These are phyloP conservation scores for Trachops cirrhosus DNA, from an alignment of 2,797 vertebrate genomes.

Conservation along the genomic window DNA sequence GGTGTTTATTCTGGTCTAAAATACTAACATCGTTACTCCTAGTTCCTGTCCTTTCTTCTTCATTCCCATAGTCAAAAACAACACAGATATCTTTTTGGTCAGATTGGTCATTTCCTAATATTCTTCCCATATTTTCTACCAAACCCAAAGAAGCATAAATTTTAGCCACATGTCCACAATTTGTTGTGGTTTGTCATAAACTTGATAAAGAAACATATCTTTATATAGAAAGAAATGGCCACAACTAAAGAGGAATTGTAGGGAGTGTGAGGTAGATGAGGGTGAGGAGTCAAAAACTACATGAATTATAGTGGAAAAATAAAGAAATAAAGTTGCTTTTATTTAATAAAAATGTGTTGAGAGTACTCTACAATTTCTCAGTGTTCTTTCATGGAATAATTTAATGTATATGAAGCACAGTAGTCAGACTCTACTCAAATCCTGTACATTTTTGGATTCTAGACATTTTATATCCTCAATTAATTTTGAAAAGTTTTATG, in stretches of 20 bases:
- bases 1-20: conserved; percentile 1
- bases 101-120: conserved; percentile 28
- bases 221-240: neutral
- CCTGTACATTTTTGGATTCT: neutral
- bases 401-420: neutral
- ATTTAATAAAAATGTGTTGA: neutral
- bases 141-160: conserved; percentile 24
- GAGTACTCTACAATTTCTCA: neutral
- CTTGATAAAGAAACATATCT: neutral
- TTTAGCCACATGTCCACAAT: neutral
- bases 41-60: neutral
- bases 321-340: neutral
- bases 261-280: neutral
- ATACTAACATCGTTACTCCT: neutral
- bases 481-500: neutral
- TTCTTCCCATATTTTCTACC: conserved; percentile 20
- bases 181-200: neutral
- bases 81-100: neutral
- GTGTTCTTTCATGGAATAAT: conserved; percentile 33
- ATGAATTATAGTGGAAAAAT: conserved; percentile 6
- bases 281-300: neutral
- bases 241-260: neutral
- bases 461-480: conserved; percentile 5
- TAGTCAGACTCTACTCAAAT: neutral
- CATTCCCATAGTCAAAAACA: neutral